Percentiles rank a stretch among this genome's conserved stretches.
Conservation (phyloP, 2,888 invertebrate species). For the Pachymerium ferrugineum region DNA sequence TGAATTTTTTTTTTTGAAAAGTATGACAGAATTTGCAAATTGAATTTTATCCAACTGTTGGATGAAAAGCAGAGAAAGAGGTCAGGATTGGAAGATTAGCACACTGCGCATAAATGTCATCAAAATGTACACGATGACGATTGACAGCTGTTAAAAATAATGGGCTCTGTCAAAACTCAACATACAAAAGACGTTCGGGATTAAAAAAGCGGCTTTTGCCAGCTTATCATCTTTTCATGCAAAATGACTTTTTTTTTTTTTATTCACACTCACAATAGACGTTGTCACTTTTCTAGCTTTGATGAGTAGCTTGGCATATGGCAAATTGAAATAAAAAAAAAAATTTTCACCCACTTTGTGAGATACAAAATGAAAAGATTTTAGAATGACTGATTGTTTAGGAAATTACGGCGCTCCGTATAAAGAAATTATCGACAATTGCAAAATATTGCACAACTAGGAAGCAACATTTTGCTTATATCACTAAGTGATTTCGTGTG, state of each 20-base stretch:
- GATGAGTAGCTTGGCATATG: conserved; percentile 21
- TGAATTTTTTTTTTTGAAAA: not conserved
- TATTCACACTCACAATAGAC: not conserved
- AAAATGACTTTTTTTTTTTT: not conserved
- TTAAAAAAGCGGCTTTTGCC: conserved; percentile 21
- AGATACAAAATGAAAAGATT: too few species aligned
- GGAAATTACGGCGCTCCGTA: too few species aligned
- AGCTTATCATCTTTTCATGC: conserved; percentile 23
- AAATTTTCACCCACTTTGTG: too few species aligned
- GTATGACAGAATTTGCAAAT: conserved; percentile 11
- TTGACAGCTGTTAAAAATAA: conserved; percentile 27
- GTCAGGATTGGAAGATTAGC: conserved; percentile 22
- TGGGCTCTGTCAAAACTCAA: conserved; percentile 15
- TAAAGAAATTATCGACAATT: not conserved
- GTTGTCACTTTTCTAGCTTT: conserved; percentile 9
- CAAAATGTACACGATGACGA: conserved; percentile 24
- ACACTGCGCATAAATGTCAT: not conserved
- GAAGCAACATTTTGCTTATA: not conserved
- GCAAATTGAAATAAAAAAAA: not conserved
- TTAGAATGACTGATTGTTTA: too few species aligned
- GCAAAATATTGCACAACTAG: not conserved
- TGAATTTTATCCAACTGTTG: not conserved
- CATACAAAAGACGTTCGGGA: conserved; percentile 1
- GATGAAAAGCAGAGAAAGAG: not conserved
- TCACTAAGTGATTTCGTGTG: not conserved